Conservation (phyloP, 2,113 vertebrate species). For the Rhinogobius similis region DNA sequence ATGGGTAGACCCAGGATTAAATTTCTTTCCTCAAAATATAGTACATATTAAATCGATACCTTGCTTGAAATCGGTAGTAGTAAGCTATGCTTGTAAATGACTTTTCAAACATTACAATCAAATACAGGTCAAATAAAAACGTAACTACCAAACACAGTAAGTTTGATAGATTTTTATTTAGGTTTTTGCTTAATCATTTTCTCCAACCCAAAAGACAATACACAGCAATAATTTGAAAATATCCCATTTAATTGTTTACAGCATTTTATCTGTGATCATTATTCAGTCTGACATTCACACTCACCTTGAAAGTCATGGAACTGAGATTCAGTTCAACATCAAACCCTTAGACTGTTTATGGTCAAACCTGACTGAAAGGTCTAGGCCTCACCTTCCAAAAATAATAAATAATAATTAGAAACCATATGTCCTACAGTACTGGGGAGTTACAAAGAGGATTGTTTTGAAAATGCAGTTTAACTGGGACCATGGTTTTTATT, state of each 20-base stretch:
- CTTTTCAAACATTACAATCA: no score
- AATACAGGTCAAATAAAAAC: background rate
- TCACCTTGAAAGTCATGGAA: slow-evolving; percentile 68
- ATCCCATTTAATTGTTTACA: slow-evolving; percentile 96
- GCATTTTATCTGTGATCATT: slow-evolving; percentile 76
- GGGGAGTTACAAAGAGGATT: slow-evolving; percentile 45
- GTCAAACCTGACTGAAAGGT: slow-evolving; percentile 55
- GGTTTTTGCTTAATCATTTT: slow-evolving; percentile 89
- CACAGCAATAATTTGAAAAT: slow-evolving; percentile 96
- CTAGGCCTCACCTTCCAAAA: slow-evolving; percentile 34
- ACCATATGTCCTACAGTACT: slow-evolving; percentile 46
- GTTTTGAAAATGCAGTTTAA: slow-evolving; percentile 64
- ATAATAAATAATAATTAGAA: slow-evolving; percentile 26
- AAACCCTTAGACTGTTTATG: slow-evolving; percentile 27
- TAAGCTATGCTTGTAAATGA: no score
- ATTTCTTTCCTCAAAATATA: no score
- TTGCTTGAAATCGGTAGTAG: no score
- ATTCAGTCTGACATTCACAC: slow-evolving; percentile 77
- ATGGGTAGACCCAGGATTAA: no score
- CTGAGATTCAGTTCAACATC: slow-evolving; percentile 67
- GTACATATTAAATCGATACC: no score
- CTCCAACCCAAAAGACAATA: slow-evolving; percentile 97
- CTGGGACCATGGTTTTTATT: slow-evolving; percentile 42
- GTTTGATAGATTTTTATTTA: slow-evolving; percentile 55
- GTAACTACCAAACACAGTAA: slow-evolving; percentile 23